Evolutionary conservation across 2,797 vertebrate species (phyloP).

Genomic region (Orestias chungarensis): DNA sequence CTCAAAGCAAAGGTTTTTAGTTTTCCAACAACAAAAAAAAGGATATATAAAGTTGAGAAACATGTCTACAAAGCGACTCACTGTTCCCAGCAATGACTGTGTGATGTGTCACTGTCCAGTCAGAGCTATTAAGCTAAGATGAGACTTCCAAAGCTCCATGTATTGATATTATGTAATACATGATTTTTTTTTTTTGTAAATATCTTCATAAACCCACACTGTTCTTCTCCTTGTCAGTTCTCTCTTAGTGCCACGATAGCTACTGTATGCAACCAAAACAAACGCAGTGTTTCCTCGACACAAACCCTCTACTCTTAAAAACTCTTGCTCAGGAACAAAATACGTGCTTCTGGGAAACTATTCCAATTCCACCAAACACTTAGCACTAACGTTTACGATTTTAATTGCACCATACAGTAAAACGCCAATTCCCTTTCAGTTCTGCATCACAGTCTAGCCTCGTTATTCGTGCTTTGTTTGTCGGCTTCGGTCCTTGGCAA

Average conservation of each 20-base stretch:
- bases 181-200: neutral
- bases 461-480: constrained; percentile 55
- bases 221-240: constrained; percentile 24
- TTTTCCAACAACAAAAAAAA: constrained; percentile 12
- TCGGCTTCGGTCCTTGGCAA: constrained; percentile 53
- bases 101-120: constrained; percentile 43
- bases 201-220: constrained; percentile 36
- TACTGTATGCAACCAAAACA: constrained; percentile 52
- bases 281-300: constrained; percentile 49
- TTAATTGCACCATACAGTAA: constrained; percentile 36
- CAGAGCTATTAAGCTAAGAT: constrained; percentile 27
- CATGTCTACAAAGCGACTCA: constrained; percentile 9
- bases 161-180: constrained; percentile 5
- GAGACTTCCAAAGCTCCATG: constrained; percentile 32
- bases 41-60: neutral
- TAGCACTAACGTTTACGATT: constrained; percentile 35
- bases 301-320: constrained; percentile 39
- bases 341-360: constrained; percentile 48
- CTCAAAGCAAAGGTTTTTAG: constrained; percentile 4
- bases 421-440: constrained; percentile 20
- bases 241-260: constrained; percentile 38
- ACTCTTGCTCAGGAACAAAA: constrained; percentile 21
- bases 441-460: constrained; percentile 43
- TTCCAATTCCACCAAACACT: constrained; percentile 41
- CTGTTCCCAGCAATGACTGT: constrained; percentile 36